Conservation (phyloP, 2,797 vertebrate genomes). For the Eidolon dupreanum region DNA sequence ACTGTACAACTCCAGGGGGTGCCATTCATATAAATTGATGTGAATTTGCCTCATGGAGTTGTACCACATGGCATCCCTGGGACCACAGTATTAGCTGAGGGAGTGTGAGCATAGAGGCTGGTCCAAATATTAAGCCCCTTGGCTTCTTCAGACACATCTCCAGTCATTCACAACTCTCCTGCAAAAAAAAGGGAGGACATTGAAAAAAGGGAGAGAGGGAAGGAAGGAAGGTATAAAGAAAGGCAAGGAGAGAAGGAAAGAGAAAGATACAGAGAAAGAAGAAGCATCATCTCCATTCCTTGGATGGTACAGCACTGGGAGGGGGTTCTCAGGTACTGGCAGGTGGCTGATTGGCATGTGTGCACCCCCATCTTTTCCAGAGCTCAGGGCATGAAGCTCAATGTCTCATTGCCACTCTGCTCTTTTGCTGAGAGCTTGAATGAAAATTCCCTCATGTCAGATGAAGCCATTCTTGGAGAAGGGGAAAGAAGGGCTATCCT, state of each 20-base stretch:
- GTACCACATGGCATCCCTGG: not conserved
- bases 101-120: not conserved
- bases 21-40: too few species aligned
- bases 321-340: not conserved
- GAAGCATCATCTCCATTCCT: not conserved
- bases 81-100: not conserved
- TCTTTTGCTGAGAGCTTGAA: not conserved
- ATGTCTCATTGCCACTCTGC: not conserved
- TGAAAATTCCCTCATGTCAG: not conserved
- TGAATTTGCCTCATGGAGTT: not conserved
- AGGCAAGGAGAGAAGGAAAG: not conserved
- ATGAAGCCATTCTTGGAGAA: not conserved
- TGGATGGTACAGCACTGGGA: not conserved
- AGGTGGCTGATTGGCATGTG: not conserved
- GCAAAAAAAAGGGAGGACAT: not conserved
- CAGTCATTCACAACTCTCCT: not conserved
- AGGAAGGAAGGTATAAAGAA: too few species aligned
- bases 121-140: not conserved
- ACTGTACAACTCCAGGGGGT: not conserved
- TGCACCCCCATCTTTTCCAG: not conserved
- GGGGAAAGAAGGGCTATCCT: not conserved
- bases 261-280: too few species aligned
- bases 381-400: not conserved
- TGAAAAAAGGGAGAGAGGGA: not conserved
- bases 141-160: not conserved